These are phyloP conservation scores for Entelurus aequoreus DNA, from an alignment of 2,113 vertebrate species.

Conservation along the genomic window DNA sequence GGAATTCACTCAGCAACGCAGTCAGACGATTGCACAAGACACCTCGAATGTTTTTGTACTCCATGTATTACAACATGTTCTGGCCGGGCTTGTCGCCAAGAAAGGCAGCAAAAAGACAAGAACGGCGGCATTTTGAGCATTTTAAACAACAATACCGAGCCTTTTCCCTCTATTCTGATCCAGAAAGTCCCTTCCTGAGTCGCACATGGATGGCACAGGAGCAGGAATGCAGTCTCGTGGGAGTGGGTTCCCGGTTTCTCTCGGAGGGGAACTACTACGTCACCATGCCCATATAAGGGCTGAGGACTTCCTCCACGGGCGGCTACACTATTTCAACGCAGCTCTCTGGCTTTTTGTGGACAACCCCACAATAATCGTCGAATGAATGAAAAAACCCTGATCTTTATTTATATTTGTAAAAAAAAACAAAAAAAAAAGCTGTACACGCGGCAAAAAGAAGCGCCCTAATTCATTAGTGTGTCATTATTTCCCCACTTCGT, in stretches of 20 bases:
- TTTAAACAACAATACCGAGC: not conserved
- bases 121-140: not conserved
- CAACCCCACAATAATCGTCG: not conserved
- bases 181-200: constrained; percentile 46
- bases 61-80: no score
- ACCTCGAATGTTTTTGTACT: no score
- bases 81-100: not conserved
- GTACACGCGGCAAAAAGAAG: no score
- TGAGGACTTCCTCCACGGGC: constrained; percentile 53
- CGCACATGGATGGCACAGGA: constrained; percentile 35
- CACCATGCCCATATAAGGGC: constrained; percentile 68
- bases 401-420: not conserved
- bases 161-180: constrained; percentile 5
- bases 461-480: not conserved
- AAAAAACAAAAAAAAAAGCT: not conserved
- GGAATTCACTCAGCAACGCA: no score
- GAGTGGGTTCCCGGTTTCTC: constrained; percentile 60
- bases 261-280: constrained; percentile 61
- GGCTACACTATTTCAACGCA: constrained; percentile 13
- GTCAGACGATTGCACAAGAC: no score
- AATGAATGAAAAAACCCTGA: not conserved
- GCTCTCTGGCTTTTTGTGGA: not conserved
- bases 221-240: constrained; percentile 48
- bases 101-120: not conserved
- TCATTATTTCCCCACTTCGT: not conserved